Evolutionary conservation across 2,888 invertebrate species (phyloP).

Genomic region (Lamellibrachia columna): DNA sequence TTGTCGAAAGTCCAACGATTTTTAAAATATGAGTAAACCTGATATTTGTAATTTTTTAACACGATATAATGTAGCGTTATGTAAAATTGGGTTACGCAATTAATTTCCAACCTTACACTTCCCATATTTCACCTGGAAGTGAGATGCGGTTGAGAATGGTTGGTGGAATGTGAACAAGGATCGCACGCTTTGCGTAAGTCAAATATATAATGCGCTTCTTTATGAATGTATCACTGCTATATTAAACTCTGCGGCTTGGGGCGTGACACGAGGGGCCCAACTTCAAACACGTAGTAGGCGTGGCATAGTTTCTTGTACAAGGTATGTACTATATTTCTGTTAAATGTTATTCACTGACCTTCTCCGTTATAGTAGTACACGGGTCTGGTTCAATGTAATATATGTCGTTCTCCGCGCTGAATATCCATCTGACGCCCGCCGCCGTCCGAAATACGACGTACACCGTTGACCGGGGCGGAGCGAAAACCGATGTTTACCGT

Average conservation of each 20-base stretch:
- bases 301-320: not conserved
- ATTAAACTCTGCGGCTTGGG: not conserved
- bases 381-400: not conserved
- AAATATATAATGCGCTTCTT: not conserved
- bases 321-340: not conserved
- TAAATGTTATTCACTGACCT: not conserved
- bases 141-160: too few relatives aligned
- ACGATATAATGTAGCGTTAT: too few relatives aligned
- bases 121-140: too few relatives aligned
- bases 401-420: not conserved
- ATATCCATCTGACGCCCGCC: not conserved
- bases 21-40: too few relatives aligned
- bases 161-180: not conserved
- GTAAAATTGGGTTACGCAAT: too few relatives aligned
- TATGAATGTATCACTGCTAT: not conserved
- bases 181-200: not conserved
- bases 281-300: not conserved
- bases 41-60: too few relatives aligned
- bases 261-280: not conserved
- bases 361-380: not conserved
- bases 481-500: not conserved
- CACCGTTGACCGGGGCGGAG: not conserved
- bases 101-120: too few relatives aligned
- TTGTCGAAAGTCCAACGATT: too few relatives aligned
- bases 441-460: not conserved